Conservation (phyloP, 2,113 vertebrate species). For the Colaptes auratus region DNA sequence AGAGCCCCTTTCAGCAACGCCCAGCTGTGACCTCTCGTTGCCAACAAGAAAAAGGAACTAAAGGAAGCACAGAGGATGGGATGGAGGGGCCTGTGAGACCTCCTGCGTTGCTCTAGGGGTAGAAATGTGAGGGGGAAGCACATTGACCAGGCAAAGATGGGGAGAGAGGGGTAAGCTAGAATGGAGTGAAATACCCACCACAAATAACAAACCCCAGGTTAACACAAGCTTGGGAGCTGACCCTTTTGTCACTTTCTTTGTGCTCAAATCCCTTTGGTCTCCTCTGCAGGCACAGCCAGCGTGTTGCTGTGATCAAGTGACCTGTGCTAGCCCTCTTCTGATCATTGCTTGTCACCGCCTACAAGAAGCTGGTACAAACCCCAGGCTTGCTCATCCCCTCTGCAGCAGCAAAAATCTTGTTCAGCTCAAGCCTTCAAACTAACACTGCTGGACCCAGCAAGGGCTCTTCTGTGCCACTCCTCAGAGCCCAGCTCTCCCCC, state of each 20-base stretch:
- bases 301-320: accelerated
- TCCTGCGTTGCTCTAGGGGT: accelerated
- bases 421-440: background rate
- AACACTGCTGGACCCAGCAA: background rate
- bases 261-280: background rate
- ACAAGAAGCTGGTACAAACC: accelerated
- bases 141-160: accelerated
- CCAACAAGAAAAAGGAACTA: background rate
- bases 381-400: accelerated
- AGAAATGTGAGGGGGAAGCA: background rate
- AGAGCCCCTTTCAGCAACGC: background rate
- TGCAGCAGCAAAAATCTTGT: accelerated
- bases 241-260: background rate
- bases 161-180: background rate
- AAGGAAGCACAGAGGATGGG: background rate
- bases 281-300: background rate
- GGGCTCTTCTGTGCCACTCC: background rate
- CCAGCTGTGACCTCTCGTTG: background rate
- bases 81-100: background rate
- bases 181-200: accelerated
- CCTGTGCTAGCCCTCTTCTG: accelerated
- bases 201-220: background rate
- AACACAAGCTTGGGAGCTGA: background rate
- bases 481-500: background rate
- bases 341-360: accelerated